phyloP scores from a whole-genome alignment of 2,113 vertebrate species.

The Chionis minor region DNA sequence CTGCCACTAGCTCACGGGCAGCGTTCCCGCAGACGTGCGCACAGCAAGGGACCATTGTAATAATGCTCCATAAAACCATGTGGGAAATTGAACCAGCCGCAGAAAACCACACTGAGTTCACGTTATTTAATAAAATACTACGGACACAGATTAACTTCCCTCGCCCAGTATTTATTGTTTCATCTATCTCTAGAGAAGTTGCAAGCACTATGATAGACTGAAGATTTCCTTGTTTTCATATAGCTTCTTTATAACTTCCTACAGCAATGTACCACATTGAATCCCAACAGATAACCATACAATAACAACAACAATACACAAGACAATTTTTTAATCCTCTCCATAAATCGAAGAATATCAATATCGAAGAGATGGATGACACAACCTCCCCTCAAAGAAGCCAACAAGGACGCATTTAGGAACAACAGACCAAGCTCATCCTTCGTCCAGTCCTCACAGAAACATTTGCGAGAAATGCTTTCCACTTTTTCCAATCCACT shows the following conservation, averaged over 20 bases:
- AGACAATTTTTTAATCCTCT: constrained; percentile 6
- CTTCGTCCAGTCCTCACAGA: background rate
- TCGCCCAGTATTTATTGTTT: background rate
- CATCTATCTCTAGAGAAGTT: constrained; percentile 9
- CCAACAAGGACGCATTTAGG: background rate
- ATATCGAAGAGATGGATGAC: background rate
- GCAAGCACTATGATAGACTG: background rate
- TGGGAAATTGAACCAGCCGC: background rate
- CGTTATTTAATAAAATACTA: background rate
- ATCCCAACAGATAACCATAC: constrained; percentile 25
- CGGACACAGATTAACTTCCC: background rate
- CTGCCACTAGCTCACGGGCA: accelerated
- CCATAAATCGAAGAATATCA: constrained; percentile 3
- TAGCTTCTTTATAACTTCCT: constrained; percentile 12
- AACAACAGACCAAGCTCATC: background rate
- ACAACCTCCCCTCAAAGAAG: background rate
- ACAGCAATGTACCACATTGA: background rate
- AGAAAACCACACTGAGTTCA: background rate
- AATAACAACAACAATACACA: background rate
- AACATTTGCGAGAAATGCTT: background rate
- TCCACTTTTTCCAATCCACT: background rate
- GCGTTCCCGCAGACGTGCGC: accelerated
- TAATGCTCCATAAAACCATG: background rate
- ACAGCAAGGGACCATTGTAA: background rate
- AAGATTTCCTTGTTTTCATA: constrained; percentile 22